Base-by-base conservation (phyloP, 1,140 invertebrate species). In the Bombus confusus region DNA sequence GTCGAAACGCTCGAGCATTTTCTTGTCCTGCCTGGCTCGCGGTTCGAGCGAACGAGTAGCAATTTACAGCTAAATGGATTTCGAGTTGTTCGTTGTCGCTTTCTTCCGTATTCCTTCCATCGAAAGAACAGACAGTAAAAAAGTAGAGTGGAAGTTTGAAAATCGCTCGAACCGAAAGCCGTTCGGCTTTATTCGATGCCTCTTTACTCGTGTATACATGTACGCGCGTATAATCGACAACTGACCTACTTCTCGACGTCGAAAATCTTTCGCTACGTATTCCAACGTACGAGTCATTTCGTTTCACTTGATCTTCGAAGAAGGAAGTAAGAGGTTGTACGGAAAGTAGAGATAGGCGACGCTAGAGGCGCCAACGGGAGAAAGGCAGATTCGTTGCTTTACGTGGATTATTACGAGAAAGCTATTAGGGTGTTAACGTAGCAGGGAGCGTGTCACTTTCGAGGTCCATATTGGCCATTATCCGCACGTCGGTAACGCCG, bases 31-130 rank as follows among this genome's bases (percentile, higher is more conserved):
- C 3, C 18, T 52, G 5, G 18, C 6, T 22, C 18, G 62, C 18
- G 10, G 37, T 62, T 52, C 12, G 69, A 83, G 62, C 47, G 57
- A 76, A 72, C 81, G 81, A 73, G 71, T 28, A 66, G 75, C 86
- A 47, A 88, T 89, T 86, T 71, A 66, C 66, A 86, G 87, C 83
- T 86, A 88, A 89, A 88, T 88, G 87, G 69, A 89, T 88, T 75
- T 85, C 75, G 59, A 80, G 74, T 12, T 43, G 68, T 86, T 82
- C 64, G 68, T 41, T 64, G 78, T 73, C 74, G 83, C 59, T 86
- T 86, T 69, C 64, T 86, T 69, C 68, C 77, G 25, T 41, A 79
- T 74, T 43, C 66, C 79, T 79, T 43, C 28, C 37, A 64, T 64
- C 57, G 62, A 64, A 18, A 18, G 34, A 41, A 66, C n/a, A 31